Evolutionary conservation across 1,140 invertebrate species (phyloP), one percentile per base, ranked within the genome.

Genomic region (Patella vulgata): DNA sequence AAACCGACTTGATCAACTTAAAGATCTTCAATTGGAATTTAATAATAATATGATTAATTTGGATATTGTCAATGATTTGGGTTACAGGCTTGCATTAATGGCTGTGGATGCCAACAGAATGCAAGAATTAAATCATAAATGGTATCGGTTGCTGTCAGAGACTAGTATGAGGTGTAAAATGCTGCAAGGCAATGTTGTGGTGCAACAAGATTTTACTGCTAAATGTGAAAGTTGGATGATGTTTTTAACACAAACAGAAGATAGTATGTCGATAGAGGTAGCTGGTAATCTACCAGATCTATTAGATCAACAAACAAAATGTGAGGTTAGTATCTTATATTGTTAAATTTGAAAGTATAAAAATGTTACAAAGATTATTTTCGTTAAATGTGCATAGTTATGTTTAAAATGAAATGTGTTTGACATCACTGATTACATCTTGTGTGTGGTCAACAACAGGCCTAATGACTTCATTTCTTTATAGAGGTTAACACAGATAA

Each of bases 181-280:
- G 0, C 53, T 82, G 6, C 78, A 81, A 42, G 64, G 65, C 14
- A 51, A 72, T 42, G 43, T 82, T 21, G 57, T 82, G 44, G 48
- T 75, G 11, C 78, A 79, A 31, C 79, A 82, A 50, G 74, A 77
- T 62, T 83, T 82, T 59, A 73, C 66, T 1, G 63, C 74, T 25
- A 82, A 83, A 55, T 83, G 81, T 73, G 71, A 80, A 21, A 66
- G 67, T 9, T 83, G 81, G 81, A 77, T 81, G 77, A 73, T 70
- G 0, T 81, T 82, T 71, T 57, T 83, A 21, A 73, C 75, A n/a
- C 66, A 74, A 42, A 74, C 74, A 9, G 79, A 83, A 48, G 59
- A 74, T 17, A 72, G 74, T 33, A 65, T 83, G 17, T 63, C 80
- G 1, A 61, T 59, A 19, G 75, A 79, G 40, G 73, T 82, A 27